A percentile compares a stretch with the other conserved stretches of the same genome.
Conservation (phyloP, 2,113 vertebrate genomes). For the Catagonus wagneri region DNA sequence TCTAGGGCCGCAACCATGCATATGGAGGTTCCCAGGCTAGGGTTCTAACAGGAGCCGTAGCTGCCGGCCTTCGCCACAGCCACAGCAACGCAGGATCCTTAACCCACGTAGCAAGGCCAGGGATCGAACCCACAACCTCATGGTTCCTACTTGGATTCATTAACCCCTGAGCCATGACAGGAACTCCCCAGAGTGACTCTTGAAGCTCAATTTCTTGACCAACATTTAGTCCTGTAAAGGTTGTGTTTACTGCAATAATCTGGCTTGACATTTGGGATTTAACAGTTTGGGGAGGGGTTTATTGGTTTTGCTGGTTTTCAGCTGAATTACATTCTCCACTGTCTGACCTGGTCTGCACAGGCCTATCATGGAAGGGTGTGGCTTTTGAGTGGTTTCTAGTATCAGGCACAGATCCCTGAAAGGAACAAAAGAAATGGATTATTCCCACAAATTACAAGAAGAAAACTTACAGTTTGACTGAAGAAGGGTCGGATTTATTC, state of each 20-base stretch:
- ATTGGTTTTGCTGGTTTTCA: background rate
- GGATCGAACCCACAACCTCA: no score
- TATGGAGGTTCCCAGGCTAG: no score
- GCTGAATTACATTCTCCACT: background rate
- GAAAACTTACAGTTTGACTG: background rate
- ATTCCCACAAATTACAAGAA: slow-evolving; percentile 11
- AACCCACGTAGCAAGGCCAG: no score
- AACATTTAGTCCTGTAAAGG: background rate
- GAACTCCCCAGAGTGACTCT: background rate
- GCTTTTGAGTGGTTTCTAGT: slow-evolving; percentile 66
- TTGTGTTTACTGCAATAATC: background rate
- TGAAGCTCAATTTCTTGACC: background rate
- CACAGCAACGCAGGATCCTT: no score
- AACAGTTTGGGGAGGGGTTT: background rate
- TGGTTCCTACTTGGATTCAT: no score
- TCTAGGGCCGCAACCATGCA: no score
- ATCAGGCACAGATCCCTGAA: slow-evolving; percentile 18
- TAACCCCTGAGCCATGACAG: no score
- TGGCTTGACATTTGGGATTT: background rate
- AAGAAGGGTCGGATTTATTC: background rate
- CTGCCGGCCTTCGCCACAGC: no score
- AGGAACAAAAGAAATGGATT: slow-evolving; percentile 68
- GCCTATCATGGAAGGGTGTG: slow-evolving; percentile 3
- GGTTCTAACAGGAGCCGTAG: no score
- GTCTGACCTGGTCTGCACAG: background rate